Percentiles rank a stretch among this genome's conserved stretches.
These are phyloP conservation scores for Blastomussa wellsi DNA, from an alignment of 92 coral and sea anemone genomes.

Conservation along the genomic window DNA sequence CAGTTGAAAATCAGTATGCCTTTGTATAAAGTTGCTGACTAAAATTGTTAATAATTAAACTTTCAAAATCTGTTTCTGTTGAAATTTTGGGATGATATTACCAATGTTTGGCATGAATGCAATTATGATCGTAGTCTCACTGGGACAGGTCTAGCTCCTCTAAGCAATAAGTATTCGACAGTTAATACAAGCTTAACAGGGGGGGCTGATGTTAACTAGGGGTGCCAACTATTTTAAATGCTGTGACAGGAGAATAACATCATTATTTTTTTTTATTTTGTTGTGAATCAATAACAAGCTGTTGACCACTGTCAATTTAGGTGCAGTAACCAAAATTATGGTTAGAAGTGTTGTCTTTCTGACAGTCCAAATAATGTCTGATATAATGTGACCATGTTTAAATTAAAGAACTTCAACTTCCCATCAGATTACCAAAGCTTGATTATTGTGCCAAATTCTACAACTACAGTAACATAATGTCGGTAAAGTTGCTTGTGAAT, in stretches of 20 bases:
- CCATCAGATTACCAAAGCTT: no score
- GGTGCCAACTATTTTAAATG: neutral
- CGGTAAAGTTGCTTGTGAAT: neutral
- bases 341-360: no score
- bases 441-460: no score
- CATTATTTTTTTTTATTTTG: neutral
- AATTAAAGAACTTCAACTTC: no score
- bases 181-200: neutral
- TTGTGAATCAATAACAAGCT: neutral
- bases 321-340: no score
- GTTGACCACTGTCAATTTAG: no score
- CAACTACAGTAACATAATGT: no score
- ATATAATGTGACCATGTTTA: no score
- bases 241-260: neutral
- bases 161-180: neutral
- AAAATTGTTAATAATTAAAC: neutral
- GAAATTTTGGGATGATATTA: neutral
- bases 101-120: no score
- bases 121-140: no score
- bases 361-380: no score
- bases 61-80: neutral
- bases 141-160: neutral
- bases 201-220: neutral
- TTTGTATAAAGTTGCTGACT: slow-evolving; percentile 52
- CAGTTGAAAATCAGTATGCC: slow-evolving; percentile 95